A percentile compares a stretch with the other conserved stretches of the same genome.
phyloP scores from a whole-genome alignment of 2,113 vertebrate species.

The Peucedramus taeniatus region DNA sequence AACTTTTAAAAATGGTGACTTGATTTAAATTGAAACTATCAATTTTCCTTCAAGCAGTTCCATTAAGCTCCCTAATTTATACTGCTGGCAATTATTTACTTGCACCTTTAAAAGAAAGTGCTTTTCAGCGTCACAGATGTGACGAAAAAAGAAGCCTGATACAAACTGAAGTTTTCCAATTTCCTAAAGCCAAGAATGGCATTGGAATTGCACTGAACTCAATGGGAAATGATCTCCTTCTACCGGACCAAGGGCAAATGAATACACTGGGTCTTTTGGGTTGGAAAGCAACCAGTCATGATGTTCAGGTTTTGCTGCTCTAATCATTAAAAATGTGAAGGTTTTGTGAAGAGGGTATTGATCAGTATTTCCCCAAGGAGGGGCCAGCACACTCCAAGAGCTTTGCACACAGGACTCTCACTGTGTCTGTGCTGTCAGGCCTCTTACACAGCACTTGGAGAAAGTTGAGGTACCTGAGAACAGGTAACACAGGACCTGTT shows the following conservation, averaged over 20 bases:
- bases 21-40: not conserved
- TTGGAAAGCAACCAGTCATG: not conserved
- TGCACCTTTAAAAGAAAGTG: conserved; percentile 29
- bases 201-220: not conserved
- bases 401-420: not conserved
- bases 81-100: not conserved
- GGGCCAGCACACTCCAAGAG: not conserved
- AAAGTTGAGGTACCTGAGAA: not conserved
- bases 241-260: not conserved
- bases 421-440: not conserved
- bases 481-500: not conserved
- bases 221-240: not conserved
- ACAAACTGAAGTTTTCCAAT: not conserved
- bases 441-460: not conserved
- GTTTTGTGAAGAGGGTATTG: not conserved
- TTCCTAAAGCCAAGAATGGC: not conserved
- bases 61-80: not conserved
- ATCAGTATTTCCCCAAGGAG: not conserved
- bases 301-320: not conserved
- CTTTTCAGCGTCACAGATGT: not conserved
- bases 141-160: not conserved
- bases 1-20: conserved; percentile 51
- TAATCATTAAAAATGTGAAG: not conserved
- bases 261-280: not conserved
- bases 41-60: not conserved